phyloP scores from a whole-genome alignment of 1,140 invertebrate genomes.

The Pseudomyrmex flavicornis region DNA sequence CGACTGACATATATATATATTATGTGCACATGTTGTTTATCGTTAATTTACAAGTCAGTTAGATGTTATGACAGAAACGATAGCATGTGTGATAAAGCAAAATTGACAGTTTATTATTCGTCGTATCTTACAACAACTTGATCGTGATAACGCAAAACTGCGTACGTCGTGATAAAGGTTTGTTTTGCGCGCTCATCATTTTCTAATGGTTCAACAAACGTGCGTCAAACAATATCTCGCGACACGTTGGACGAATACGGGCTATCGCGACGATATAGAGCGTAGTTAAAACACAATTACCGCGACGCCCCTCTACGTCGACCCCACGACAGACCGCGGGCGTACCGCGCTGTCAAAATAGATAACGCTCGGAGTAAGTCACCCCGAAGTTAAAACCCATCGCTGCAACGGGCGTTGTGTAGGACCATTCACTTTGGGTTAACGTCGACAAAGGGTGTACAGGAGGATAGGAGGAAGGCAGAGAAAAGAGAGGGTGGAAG shows the following conservation, averaged over 20 bases:
- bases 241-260: conserved; percentile 22
- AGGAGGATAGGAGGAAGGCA: conserved; percentile 51
- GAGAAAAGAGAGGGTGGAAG: conserved; percentile 63
- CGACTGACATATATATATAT: conserved; percentile 1
- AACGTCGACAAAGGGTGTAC: conserved; percentile 80
- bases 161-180: not conserved
- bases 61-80: not conserved
- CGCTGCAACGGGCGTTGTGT: conserved; percentile 73
- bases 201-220: not conserved
- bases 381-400: conserved; percentile 84
- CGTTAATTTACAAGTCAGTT: conserved; percentile 56
- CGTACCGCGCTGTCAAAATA: conserved; percentile 85
- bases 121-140: not conserved
- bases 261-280: conserved; percentile 61
- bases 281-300: conserved; percentile 82
- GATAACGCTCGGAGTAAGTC: conserved; percentile 84
- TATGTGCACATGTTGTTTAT: conserved; percentile 33
- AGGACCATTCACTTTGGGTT: conserved; percentile 81
- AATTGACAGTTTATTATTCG: not conserved
- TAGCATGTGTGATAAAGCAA: not conserved
- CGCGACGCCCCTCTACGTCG: conserved; percentile 68
- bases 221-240: conserved; percentile 18
- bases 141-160: not conserved
- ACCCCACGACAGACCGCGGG: conserved; percentile 81
- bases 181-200: not conserved